Base-by-base conservation (phyloP, 2,888 invertebrate genomes). In the Caenorhabditis sp. region DNA sequence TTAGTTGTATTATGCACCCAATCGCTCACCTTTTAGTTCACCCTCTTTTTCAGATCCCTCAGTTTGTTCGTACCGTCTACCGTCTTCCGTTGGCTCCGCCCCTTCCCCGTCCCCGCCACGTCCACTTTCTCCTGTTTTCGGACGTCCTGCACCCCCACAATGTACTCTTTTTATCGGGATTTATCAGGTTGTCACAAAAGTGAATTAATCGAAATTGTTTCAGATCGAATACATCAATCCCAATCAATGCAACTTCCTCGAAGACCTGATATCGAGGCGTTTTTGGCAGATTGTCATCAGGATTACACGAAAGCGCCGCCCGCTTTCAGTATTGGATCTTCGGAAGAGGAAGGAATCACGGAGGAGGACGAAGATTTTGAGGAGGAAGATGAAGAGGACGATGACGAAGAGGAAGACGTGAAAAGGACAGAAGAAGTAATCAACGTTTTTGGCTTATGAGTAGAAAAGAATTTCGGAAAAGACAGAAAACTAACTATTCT, bases 101-200 rank as follows among this genome's bases (percentile, higher is more conserved):
- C 58, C 78, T n/a, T 78, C 81, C 41, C 81, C 78, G 15, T 76
- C 76, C n/a, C 81, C 81, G 30, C 81, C 81, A 17, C 72, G 81
- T 37, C 81, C 81, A 45, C 65, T 79, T 35, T 76, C 79, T 24
- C 81, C 81, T n/a, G 79, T 82, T 17, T 77, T 82, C 30, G 81
- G 81, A 50, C 48, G 53, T 9, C 81, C 81, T 24, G 75, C 76
- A 58, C 58, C 75, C 52, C 58, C 58, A 58, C 58, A 58, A 37
- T 72, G 56, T 63, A 45, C n/a, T 52, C 22, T 32, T 39, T 55
- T 53, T 17, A n/a, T 32, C 27, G 37, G 30, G 15, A 26, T 41
- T 50, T 22, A 24, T n/a, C 15, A 2, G 32, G 30, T 9, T 46
- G 26, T 43, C 20, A 24, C n/a, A 7, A 27, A 26, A n/a, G 2